These are phyloP conservation scores for Lepus americanus DNA, from an alignment of 2,113 vertebrate species.

Conservation along the genomic window DNA sequence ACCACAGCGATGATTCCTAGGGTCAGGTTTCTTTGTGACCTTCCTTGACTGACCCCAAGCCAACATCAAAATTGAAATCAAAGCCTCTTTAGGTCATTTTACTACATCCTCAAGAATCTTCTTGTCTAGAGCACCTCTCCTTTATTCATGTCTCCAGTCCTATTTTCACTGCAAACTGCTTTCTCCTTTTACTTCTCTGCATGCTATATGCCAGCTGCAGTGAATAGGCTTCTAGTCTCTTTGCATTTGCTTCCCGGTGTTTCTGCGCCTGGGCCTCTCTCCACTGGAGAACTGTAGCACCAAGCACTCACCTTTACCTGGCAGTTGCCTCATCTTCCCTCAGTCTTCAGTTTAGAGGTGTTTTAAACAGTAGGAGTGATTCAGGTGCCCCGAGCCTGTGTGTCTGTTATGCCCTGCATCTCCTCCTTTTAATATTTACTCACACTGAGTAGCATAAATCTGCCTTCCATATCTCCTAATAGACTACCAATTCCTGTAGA, in stretches of 20 bases:
- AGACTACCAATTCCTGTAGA: neutral
- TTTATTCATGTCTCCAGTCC: neutral
- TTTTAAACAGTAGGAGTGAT: neutral
- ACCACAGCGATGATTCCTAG: neutral
- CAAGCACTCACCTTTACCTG: neutral
- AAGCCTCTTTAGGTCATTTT: neutral
- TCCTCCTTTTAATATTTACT: neutral
- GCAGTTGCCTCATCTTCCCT: neutral
- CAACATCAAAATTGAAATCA: neutral
- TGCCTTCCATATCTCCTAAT: neutral
- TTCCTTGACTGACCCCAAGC: neutral
- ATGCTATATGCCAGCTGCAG: accelerated
- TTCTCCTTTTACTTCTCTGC: accelerated
- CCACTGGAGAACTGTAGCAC: neutral
- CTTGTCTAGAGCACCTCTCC: accelerated
- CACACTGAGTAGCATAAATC: neutral
- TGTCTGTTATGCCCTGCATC: accelerated
- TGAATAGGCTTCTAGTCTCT: accelerated
- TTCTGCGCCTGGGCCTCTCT: neutral
- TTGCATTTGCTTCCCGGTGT: neutral
- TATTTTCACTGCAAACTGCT: neutral
- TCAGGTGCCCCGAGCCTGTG: too few relatives aligned
- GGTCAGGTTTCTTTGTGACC: neutral
- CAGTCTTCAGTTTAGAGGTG: too few relatives aligned
- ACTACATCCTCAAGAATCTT: neutral